These are phyloP conservation scores for Tympanoctomys barrerae DNA, from an alignment of 2,797 vertebrate genomes.

Conservation along the genomic window DNA sequence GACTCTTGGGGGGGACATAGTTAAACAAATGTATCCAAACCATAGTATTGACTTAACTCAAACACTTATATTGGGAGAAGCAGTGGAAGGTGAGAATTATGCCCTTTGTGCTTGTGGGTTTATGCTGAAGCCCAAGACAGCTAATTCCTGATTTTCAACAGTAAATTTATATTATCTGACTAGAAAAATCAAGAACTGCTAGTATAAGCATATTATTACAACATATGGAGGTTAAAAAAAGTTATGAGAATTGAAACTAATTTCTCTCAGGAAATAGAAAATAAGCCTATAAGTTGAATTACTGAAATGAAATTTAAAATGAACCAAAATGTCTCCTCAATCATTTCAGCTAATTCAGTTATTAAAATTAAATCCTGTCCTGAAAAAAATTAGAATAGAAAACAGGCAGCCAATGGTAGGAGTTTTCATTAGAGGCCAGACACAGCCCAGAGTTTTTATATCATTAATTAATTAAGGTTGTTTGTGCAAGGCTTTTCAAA, in stretches of 20 bases:
- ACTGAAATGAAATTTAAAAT: slow-evolving; percentile 64
- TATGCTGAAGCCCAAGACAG: background rate
- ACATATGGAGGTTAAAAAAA: background rate
- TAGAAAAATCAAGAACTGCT: slow-evolving; percentile 34
- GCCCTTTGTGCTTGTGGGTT: background rate
- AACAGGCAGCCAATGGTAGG: background rate
- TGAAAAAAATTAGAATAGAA: slow-evolving; percentile 19
- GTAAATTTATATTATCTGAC: slow-evolving; percentile 6
- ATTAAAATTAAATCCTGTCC: slow-evolving; percentile 59
- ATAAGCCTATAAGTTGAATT: slow-evolving; percentile 42
- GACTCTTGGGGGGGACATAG: background rate
- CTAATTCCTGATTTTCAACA: slow-evolving; percentile 24
- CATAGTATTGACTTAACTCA: background rate
- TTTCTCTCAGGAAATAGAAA: slow-evolving; percentile 28
- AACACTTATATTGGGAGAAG: background rate
- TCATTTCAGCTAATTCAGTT: slow-evolving; percentile 35
- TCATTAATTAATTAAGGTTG: background rate
- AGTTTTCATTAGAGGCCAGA: background rate
- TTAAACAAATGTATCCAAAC: background rate
- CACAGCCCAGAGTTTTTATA: background rate
- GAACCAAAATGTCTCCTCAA: background rate
- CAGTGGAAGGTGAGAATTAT: background rate
- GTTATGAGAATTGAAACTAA: background rate
- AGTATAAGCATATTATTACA: background rate
- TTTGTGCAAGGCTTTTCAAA: background rate